phyloP scores from a whole-genome alignment of 2,888 invertebrate genomes.

The Ptychoptera albimana region DNA sequence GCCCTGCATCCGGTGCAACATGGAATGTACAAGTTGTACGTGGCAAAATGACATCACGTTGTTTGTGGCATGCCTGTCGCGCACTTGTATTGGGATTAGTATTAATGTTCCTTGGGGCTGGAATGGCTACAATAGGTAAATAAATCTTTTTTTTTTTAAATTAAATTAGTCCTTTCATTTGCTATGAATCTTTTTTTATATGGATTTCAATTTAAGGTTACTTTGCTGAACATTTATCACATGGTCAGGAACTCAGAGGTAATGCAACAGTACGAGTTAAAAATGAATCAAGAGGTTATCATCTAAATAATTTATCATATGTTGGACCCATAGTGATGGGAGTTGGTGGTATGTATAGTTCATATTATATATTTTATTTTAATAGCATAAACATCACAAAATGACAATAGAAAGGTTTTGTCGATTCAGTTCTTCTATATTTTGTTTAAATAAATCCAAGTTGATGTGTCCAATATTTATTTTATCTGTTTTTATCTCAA shows the following conservation, averaged over 20 bases:
- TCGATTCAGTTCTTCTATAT: no score
- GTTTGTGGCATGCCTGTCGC: constrained; percentile 88
- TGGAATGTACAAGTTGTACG: constrained; percentile 76
- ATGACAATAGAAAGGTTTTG: neutral
- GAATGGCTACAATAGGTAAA: constrained; percentile 85
- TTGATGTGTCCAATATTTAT: no score
- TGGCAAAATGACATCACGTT: constrained; percentile 75
- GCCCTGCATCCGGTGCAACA: constrained; percentile 66
- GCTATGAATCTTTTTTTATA: neutral
- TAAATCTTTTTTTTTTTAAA: constrained; percentile 9
- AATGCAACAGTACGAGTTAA: constrained; percentile 64
- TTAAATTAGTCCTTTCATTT: neutral
- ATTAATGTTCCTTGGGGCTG: constrained; percentile 74
- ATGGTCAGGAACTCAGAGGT: constrained; percentile 60
- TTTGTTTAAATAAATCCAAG: no score
- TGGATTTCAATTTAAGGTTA: constrained; percentile 39
- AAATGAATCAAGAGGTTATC: constrained; percentile 68
- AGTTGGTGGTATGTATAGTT: constrained; percentile 54
- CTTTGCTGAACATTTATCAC: constrained; percentile 66
- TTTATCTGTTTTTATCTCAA: no score
- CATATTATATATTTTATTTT: neutral
- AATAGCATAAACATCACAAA: neutral
- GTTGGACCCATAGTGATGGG: constrained; percentile 98
- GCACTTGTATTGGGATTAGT: constrained; percentile 76
- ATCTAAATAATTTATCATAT: constrained; percentile 79